These are phyloP conservation scores for Darevskia nairensis DNA, from an alignment of 2,797 vertebrate species.

Conservation along the genomic window DNA sequence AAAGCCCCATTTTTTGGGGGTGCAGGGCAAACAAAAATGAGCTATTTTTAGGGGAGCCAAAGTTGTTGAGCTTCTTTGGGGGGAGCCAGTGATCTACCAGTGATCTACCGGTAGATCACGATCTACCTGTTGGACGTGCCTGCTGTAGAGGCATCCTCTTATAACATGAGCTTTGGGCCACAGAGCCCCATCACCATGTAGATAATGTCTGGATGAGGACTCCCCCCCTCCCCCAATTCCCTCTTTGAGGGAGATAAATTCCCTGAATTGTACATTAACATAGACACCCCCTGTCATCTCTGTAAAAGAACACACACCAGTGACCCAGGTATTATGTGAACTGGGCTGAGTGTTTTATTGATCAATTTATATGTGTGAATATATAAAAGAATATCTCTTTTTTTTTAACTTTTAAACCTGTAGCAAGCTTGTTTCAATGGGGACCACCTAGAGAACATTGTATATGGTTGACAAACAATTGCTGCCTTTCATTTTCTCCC, in stretches of 20 bases:
- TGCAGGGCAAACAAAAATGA: too few species aligned
- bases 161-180: not conserved
- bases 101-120: too few species aligned
- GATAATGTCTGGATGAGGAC: not conserved
- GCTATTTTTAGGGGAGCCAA: too few species aligned
- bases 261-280: not conserved
- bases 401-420: not conserved
- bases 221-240: not conserved
- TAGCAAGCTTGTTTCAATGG: not conserved
- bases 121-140: too few species aligned
- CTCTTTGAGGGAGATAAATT: not conserved
- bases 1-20: too few species aligned
- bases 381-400: not conserved
- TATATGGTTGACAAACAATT: slow-evolving; percentile 18
- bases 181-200: not conserved
- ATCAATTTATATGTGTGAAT: not conserved
- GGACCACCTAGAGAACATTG: not conserved
- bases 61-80: too few species aligned
- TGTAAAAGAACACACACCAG: not conserved
- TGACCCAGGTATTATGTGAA: not conserved
- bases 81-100: too few species aligned
- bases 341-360: not conserved
- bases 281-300: not conserved
- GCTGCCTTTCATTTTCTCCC: slow-evolving; percentile 1
- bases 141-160: not conserved